Conservation (phyloP, 2,888 invertebrate species). For the Morpho achilles region DNA sequence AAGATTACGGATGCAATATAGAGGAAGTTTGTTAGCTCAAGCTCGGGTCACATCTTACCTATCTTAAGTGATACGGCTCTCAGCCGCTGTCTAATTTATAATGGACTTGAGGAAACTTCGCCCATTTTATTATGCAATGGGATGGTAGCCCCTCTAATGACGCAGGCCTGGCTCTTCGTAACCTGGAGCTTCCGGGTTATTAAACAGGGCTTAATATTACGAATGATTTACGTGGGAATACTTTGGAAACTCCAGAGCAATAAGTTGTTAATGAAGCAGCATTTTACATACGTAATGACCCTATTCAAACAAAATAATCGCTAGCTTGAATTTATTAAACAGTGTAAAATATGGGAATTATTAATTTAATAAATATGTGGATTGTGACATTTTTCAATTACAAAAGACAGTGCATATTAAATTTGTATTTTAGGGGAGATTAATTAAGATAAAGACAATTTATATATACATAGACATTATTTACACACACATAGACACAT, state of each 20-base stretch:
- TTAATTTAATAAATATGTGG: too few relatives aligned
- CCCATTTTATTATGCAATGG: slow-evolving; percentile 79
- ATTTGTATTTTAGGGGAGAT: too few relatives aligned
- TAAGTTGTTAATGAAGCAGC: slow-evolving; percentile 10
- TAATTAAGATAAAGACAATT: too few relatives aligned
- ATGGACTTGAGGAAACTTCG: slow-evolving; percentile 78
- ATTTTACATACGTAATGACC: not conserved
- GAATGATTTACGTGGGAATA: slow-evolving; percentile 50
- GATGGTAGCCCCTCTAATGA: slow-evolving; percentile 77
- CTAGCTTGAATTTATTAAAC: too few relatives aligned
- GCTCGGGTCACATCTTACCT: slow-evolving; percentile 76
- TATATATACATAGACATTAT: too few relatives aligned
- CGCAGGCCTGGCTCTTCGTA: slow-evolving; percentile 67
- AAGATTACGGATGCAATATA: slow-evolving; percentile 70
- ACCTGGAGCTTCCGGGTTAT: slow-evolving; percentile 64
- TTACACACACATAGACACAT: too few relatives aligned
- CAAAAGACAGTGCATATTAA: too few relatives aligned
- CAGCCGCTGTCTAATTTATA: slow-evolving; percentile 77
- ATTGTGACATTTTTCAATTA: too few relatives aligned
- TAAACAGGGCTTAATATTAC: slow-evolving; percentile 63
- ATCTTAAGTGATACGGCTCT: slow-evolving; percentile 78
- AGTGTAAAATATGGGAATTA: too few relatives aligned
- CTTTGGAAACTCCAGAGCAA: slow-evolving; percentile 31
- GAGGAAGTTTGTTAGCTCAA: slow-evolving; percentile 65
- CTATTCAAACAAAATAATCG: too few relatives aligned